phyloP scores from a whole-genome alignment of 1,140 invertebrate genomes.

The Trinorchestia longiramus region DNA sequence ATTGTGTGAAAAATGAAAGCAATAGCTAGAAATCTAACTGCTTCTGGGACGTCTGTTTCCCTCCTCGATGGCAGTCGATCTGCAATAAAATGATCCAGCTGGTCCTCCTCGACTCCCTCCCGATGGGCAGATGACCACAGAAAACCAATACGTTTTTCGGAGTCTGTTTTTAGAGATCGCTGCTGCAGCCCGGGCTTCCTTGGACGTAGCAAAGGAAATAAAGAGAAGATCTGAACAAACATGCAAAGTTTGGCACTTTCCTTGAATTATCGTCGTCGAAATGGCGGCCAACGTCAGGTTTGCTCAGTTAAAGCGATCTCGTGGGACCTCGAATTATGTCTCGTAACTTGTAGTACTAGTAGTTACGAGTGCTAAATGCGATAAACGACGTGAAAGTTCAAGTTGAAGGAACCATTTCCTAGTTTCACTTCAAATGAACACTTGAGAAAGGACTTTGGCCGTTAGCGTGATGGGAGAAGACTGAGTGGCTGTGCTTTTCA shows the following conservation, averaged over 20 bases:
- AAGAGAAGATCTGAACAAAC: not conserved
- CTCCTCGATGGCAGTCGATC: not conserved
- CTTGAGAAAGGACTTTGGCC: not conserved
- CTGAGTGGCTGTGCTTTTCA: not conserved
- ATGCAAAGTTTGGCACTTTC: constrained; percentile 7
- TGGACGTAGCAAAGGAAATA: not conserved
- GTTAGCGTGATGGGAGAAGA: not conserved
- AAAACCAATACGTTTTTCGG: constrained; percentile 8
- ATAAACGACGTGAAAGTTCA: not conserved
- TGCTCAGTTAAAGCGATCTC: not conserved
- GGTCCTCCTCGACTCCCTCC: not conserved
- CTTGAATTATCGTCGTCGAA: not conserved
- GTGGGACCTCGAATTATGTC: not conserved
- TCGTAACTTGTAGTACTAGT: not conserved
- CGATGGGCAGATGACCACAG: not conserved
- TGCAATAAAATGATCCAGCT: not conserved
- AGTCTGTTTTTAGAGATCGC: not conserved
- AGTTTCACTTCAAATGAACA: not conserved
- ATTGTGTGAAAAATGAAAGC: not conserved
- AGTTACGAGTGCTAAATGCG: not conserved
- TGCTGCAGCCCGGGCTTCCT: not conserved
- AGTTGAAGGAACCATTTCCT: not conserved
- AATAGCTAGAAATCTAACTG: not conserved
- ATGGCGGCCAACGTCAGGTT: not conserved
- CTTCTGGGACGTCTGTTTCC: not conserved